A percentile compares a stretch with the other conserved stretches of the same genome.
These are phyloP conservation scores for Acipenser transmontanus DNA, from an alignment of 2,797 vertebrate genomes.

Conservation along the genomic window DNA sequence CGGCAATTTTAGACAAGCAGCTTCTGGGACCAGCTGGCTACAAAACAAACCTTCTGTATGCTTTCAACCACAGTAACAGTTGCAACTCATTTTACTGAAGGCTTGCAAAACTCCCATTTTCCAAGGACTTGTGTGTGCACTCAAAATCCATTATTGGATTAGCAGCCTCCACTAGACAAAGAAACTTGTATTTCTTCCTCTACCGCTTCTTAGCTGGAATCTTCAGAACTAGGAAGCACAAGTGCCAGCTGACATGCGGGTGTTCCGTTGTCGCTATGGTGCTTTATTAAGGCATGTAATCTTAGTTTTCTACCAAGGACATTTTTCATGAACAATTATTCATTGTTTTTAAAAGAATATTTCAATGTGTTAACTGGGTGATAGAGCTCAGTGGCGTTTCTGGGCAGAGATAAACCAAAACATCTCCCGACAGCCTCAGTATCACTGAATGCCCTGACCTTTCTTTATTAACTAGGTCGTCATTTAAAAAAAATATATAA, in stretches of 20 bases:
- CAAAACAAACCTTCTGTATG: conserved; percentile 39
- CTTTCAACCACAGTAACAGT: conserved; percentile 17
- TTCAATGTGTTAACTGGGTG: conserved; percentile 47
- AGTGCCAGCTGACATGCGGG: conserved; percentile 44
- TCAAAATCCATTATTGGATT: conserved; percentile 5
- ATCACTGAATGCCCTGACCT: background rate
- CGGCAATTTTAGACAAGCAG: background rate
- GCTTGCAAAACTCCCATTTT: conserved; percentile 9
- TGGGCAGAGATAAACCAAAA: too few relatives aligned
- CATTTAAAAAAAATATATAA: too few relatives aligned
- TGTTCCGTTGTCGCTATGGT: conserved; percentile 45
- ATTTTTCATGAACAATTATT: conserved; percentile 37
- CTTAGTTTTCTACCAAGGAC: conserved; percentile 43
- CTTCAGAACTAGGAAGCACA: conserved; percentile 41
- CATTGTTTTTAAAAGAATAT: conserved; percentile 43
- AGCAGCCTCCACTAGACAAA: conserved; percentile 37
- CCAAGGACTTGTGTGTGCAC: conserved; percentile 2
- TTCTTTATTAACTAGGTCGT: background rate
- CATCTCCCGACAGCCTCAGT: too few relatives aligned
- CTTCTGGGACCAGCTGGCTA: conserved; percentile 32
- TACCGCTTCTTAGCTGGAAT: conserved; percentile 54
- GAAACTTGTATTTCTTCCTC: conserved; percentile 52
- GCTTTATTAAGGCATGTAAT: conserved; percentile 40
- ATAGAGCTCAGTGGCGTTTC: conserved; percentile 8
- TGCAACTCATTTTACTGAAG: conserved; percentile 7